Evolutionary conservation across 2,113 vertebrate species (phyloP).

Genomic region (Toxostoma redivivum): DNA sequence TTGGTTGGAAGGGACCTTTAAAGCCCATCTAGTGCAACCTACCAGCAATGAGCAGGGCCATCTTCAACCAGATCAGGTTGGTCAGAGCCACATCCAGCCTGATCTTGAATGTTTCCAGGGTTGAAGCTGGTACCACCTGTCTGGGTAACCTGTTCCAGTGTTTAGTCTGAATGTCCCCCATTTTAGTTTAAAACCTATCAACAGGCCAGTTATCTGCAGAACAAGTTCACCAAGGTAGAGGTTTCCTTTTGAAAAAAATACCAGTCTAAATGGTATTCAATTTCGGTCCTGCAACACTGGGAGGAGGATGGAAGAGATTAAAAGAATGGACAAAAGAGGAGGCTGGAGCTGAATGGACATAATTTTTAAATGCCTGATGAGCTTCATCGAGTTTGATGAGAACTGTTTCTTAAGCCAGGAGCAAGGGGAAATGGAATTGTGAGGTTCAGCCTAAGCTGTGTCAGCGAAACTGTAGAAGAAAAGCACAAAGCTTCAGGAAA

Average conservation of each 20-base stretch:
- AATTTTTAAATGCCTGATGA: background rate
- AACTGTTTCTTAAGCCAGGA: background rate
- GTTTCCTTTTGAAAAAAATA: background rate
- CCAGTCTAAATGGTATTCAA: background rate
- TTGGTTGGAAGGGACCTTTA: background rate
- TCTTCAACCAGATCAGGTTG: background rate
- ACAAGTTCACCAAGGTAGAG: background rate
- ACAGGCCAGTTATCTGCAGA: background rate
- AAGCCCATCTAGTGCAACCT: background rate
- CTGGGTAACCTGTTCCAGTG: background rate
- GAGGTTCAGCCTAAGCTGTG: background rate
- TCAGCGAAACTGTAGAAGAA: background rate
- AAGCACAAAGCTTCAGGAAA: conserved; percentile 2
- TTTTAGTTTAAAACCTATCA: background rate
- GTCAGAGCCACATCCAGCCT: background rate
- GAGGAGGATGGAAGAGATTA: background rate
- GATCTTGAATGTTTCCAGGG: background rate
- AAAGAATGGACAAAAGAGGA: background rate
- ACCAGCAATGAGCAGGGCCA: background rate
- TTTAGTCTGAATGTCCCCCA: background rate
- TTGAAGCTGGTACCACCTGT: background rate
- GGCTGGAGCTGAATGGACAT: background rate
- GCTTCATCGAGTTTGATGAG: background rate
- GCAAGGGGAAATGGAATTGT: background rate
- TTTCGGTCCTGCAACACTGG: background rate